Conservation (phyloP, 2,113 vertebrate genomes). For the Campylomormyrus tamandua region DNA sequence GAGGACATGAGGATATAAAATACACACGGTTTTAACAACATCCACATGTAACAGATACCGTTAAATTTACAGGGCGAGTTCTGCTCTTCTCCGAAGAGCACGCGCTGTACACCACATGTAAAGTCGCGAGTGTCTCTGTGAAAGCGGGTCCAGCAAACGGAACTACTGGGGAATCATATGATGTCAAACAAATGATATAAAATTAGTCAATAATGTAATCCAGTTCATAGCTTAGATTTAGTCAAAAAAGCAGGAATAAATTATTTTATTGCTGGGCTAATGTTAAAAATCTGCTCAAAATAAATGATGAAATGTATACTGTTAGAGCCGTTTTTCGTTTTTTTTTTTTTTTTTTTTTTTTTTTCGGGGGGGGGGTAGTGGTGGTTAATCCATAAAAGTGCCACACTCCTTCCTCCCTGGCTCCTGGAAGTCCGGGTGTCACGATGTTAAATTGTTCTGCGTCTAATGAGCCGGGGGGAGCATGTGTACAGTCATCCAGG, state of each 20-base stretch:
- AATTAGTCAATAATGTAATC: neutral
- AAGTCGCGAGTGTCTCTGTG: neutral
- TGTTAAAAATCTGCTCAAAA: neutral
- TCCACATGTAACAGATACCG: neutral
- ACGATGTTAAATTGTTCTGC: constrained; percentile 25
- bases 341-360: neutral
- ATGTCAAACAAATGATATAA: neutral
- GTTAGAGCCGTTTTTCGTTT: neutral
- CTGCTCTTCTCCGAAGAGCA: neutral
- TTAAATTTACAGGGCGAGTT: neutral
- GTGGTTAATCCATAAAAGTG: neutral
- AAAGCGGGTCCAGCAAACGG: neutral
- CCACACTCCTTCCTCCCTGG: neutral
- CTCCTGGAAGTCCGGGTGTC: constrained; percentile 30
- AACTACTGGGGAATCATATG: neutral
- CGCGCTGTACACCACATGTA: neutral
- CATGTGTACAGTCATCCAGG: constrained; percentile 23
- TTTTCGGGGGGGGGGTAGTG: neutral
- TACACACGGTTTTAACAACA: neutral
- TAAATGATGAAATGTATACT: neutral
- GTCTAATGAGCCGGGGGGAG: constrained; percentile 20
- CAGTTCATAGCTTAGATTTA: neutral
- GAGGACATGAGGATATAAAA: neutral
- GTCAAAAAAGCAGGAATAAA: neutral
- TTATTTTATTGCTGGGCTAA: neutral